Percentiles rank a stretch among this genome's conserved stretches.
phyloP scores from a whole-genome alignment of 2,797 vertebrate species.

The Dryobates pubescens region DNA sequence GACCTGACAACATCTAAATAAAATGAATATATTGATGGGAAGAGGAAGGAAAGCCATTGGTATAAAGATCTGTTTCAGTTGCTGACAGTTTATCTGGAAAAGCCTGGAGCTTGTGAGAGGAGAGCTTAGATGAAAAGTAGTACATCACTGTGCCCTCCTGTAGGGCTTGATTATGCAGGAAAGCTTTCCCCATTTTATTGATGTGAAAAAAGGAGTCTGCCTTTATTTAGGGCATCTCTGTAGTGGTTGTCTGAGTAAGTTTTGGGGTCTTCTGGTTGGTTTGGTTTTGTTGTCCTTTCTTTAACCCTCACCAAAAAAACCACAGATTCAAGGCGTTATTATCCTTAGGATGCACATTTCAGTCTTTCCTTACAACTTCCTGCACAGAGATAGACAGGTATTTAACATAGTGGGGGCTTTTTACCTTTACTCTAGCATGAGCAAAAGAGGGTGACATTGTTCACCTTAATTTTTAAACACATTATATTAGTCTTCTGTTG shows the following conservation, averaged over 20 bases:
- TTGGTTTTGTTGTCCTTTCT: not conserved
- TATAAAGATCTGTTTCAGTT: not conserved
- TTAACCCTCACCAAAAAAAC: too few relatives aligned
- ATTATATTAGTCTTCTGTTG: not conserved
- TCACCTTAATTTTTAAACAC: not conserved
- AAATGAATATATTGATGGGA: not conserved
- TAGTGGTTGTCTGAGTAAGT: not conserved
- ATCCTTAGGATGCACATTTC: not conserved
- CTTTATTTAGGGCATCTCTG: not conserved
- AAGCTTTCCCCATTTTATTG: not conserved
- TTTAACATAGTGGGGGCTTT: not conserved
- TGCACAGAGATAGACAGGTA: not conserved
- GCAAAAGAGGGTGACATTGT: not conserved
- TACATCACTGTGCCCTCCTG: not conserved
- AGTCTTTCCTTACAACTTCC: not conserved
- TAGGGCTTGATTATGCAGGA: not conserved
- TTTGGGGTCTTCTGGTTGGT: accelerated
- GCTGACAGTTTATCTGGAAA: not conserved
- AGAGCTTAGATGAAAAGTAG: not conserved
- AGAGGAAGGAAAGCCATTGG: not conserved
- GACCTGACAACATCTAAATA: not conserved
- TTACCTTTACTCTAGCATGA: not conserved
- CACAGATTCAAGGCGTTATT: not conserved
- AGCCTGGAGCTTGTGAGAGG: not conserved
- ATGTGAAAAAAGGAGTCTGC: not conserved